Conservation (phyloP, 2,113 vertebrate species). For the Scytalopus superciliaris region DNA sequence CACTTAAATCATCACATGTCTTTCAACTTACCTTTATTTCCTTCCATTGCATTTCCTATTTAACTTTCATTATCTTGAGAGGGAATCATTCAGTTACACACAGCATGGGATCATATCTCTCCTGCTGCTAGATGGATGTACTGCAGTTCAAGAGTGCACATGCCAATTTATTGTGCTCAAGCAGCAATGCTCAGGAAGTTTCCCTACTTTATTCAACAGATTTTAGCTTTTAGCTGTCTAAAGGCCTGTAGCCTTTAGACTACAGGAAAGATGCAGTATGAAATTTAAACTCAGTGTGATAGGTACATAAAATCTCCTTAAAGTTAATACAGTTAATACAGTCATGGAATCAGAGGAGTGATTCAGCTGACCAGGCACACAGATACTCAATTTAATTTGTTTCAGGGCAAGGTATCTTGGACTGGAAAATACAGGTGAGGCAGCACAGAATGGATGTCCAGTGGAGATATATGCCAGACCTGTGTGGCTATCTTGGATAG, state of each 20-base stretch:
- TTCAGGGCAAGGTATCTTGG: not conserved
- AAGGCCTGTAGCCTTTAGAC: not conserved
- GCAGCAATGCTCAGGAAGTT: slow-evolving; percentile 37
- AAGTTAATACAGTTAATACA: not conserved
- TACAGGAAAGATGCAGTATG: not conserved
- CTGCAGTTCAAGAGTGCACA: slow-evolving; percentile 39
- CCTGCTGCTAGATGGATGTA: slow-evolving; percentile 70
- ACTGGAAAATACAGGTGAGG: not conserved
- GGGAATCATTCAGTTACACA: slow-evolving; percentile 64
- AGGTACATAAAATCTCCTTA: not conserved
- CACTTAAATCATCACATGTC: slow-evolving; percentile 58
- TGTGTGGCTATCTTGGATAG: not conserved
- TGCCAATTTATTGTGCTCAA: slow-evolving; percentile 52
- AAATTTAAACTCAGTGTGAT: not conserved
- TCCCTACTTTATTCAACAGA: not conserved
- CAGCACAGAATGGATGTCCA: not conserved
- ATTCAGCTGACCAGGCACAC: not conserved
- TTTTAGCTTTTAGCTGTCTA: not conserved
- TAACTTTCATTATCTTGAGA: slow-evolving; percentile 70
- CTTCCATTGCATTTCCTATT: slow-evolving; percentile 47
- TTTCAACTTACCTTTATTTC: slow-evolving; percentile 61
- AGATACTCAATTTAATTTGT: not conserved
- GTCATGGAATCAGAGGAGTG: not conserved
- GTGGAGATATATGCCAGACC: not conserved
- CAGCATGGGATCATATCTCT: slow-evolving; percentile 55